A percentile compares a stretch with the other conserved stretches of the same genome.
phyloP scores from a whole-genome alignment of 2,888 invertebrate species.

The Sepioteuthis lessoniana region DNA sequence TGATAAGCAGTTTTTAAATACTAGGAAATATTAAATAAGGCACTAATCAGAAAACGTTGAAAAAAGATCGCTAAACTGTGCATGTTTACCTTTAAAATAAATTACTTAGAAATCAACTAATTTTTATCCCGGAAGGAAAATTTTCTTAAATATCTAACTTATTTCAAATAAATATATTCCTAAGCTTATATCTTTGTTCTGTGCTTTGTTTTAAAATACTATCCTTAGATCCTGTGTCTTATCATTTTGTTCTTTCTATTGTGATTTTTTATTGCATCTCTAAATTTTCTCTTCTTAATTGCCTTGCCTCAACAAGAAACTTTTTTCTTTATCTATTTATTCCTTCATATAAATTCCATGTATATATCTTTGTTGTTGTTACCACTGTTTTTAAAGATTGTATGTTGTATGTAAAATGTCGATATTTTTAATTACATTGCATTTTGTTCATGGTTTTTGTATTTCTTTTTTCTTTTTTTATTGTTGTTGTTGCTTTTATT shows the following conservation, averaged over 20 bases:
- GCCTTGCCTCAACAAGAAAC: background rate
- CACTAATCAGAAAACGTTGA: too few species aligned
- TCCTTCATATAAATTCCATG: background rate
- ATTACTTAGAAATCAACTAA: background rate
- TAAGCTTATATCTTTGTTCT: background rate
- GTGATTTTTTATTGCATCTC: background rate
- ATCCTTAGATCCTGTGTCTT: background rate
- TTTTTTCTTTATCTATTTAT: background rate
- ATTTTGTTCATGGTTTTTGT: background rate
- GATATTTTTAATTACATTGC: background rate
- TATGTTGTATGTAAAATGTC: constrained; percentile 2
- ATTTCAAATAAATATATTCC: background rate
- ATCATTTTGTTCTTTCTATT: background rate
- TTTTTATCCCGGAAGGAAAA: background rate
- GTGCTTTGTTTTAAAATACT: background rate
- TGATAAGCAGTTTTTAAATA: too few species aligned
- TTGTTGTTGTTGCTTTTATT: background rate
- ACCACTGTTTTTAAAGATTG: background rate
- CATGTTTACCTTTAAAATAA: too few species aligned
- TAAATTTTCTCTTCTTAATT: background rate
- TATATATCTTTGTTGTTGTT: background rate
- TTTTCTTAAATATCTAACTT: background rate
- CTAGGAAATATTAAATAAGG: too few species aligned
- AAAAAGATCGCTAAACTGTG: too few species aligned
- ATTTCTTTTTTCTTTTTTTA: background rate